A percentile compares a stretch with the other conserved stretches of the same genome.
These are phyloP conservation scores for Acanthococcus lagerstroemiae DNA, from an alignment of 2,888 invertebrate species.

Conservation along the genomic window DNA sequence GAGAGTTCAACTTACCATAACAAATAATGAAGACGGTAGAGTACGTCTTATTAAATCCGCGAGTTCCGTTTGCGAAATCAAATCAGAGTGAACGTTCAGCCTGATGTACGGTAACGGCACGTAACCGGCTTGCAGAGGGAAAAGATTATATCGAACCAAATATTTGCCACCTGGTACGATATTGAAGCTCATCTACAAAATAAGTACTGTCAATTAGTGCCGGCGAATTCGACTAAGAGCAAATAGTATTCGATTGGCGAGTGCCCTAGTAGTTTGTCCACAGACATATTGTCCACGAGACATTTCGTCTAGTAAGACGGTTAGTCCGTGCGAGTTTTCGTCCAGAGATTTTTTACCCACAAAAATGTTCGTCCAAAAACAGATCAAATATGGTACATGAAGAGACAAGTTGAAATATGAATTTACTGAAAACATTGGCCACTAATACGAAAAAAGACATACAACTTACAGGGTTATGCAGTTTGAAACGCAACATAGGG, in stretches of 20 bases:
- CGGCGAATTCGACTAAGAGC: no score
- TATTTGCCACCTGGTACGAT: slow-evolving; percentile 51
- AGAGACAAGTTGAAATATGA: no score
- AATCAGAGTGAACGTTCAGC: slow-evolving; percentile 18
- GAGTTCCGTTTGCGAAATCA: slow-evolving; percentile 16
- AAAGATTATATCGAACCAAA: slow-evolving; percentile 63
- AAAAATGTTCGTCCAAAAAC: not conserved
- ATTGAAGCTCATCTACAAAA: slow-evolving; percentile 42
- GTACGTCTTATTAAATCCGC: slow-evolving; percentile 17
- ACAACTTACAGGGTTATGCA: no score
- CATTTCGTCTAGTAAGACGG: no score
- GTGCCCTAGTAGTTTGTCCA: not conserved
- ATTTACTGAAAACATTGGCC: no score
- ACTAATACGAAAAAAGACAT: no score
- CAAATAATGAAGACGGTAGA: slow-evolving; percentile 18
- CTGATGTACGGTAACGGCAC: slow-evolving; percentile 53
- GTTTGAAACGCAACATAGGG: no score
- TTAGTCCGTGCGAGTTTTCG: not conserved
- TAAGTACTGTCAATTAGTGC: no score
- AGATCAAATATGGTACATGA: no score
- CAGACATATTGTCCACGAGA: not conserved
- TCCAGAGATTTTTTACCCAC: not conserved
- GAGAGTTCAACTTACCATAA: slow-evolving; percentile 29
- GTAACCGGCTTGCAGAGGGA: slow-evolving; percentile 64
- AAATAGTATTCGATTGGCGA: no score